Conservation (phyloP, 2,113 vertebrate genomes). For the Archocentrus centrarchus region DNA sequence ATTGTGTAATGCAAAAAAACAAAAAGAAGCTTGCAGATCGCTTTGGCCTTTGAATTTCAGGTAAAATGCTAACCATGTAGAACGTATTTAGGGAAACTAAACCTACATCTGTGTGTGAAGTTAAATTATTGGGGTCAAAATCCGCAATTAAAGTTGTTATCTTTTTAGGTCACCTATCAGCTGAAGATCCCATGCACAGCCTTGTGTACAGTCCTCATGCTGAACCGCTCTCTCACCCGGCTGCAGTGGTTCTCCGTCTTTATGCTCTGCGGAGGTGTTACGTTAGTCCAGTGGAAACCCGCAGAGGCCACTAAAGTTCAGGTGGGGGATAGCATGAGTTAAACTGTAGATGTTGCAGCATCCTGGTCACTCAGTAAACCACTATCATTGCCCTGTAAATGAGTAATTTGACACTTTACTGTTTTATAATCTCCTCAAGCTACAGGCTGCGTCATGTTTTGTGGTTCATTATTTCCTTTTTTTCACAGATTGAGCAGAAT, state of each 20-base stretch:
- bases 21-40: not conserved
- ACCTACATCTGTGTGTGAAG: not conserved
- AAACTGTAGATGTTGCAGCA: not conserved
- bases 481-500: constrained; percentile 90
- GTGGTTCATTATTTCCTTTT: not conserved
- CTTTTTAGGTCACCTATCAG: constrained; percentile 92
- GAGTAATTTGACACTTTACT: not conserved
- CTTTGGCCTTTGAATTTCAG: not conserved
- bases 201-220: constrained; percentile 94
- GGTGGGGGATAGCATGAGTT: constrained; percentile 70
- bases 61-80: not conserved
- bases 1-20: too few species aligned
- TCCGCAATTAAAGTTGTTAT: not conserved
- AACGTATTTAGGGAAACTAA: not conserved
- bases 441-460: not conserved
- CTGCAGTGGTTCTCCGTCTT: constrained; percentile 97
- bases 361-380: constrained; percentile 2
- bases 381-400: not conserved
- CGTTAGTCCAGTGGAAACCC: constrained; percentile 93
- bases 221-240: constrained; percentile 89
- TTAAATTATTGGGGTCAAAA: not conserved
- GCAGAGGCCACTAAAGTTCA: constrained; percentile 90
- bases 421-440: not conserved
- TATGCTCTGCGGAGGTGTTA: constrained; percentile 92
- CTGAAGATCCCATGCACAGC: constrained; percentile 98